phyloP scores from a whole-genome alignment of 1,140 invertebrate genomes.

The Drosophila ironensis region DNA sequence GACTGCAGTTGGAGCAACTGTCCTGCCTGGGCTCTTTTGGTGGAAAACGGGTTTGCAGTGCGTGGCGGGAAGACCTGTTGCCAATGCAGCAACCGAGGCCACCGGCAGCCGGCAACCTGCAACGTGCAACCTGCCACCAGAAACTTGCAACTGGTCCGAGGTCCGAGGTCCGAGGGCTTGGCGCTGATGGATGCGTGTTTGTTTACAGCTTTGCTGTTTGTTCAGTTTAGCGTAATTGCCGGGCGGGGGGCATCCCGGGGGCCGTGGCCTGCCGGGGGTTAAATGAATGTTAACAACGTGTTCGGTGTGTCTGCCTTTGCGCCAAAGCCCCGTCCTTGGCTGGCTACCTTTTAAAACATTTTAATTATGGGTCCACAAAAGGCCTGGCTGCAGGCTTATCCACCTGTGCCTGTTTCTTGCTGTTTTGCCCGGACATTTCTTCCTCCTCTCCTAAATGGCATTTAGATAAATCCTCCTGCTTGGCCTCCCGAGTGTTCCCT shows the following conservation, averaged over 20 bases:
- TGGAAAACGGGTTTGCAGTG: conserved; percentile 47
- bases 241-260: conserved; percentile 18
- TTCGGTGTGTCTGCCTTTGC: conserved; percentile 26
- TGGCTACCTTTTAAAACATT: conserved; percentile 67
- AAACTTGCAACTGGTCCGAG: conserved; percentile 20
- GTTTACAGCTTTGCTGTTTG: conserved; percentile 80
- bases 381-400: conserved; percentile 48
- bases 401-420: conserved; percentile 12
- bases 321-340: neutral
- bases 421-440: conserved; percentile 2
- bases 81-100: conserved; percentile 6
- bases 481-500: neutral
- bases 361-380: conserved; percentile 72
- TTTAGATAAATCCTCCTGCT: conserved; percentile 61
- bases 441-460: conserved; percentile 64
- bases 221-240: conserved; percentile 79
- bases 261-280: conserved; percentile 32
- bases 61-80: conserved; percentile 55
- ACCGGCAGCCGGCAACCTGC: neutral
- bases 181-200: conserved; percentile 77
- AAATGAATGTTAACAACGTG: conserved; percentile 79
- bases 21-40: conserved; percentile 1
- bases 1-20: neutral
- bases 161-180: neutral
- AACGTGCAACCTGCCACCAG: neutral